Base-by-base conservation (phyloP, 2,797 vertebrate species). In the Leucoraja ocellata region DNA sequence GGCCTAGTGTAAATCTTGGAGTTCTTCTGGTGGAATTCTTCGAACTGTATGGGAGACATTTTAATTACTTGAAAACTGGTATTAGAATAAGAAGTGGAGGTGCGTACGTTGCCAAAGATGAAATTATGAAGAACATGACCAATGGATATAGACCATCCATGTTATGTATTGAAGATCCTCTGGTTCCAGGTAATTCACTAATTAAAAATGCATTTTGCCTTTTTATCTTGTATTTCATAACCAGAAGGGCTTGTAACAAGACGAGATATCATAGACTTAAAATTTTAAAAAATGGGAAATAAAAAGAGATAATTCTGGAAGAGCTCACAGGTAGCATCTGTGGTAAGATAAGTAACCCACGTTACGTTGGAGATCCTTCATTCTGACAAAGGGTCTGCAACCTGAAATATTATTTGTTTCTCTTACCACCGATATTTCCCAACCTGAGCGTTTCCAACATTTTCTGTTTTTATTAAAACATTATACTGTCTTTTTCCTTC, bases 11-110 rank as follows among this genome's bases (percentile, higher is more conserved):
- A 95, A 99, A 99, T 95, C 96, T 99, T 95, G 99, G 99, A 93
- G 97, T 98, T 96, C 97, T 99, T 96, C 97, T 99, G 79, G 98
- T 99, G 84, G 99, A 99, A 96, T 99, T 99, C 96, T 99, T 99
- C 94, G 99, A 99, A 97, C 96, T 99, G 93, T 99, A 99, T 76
- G 99, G 99, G 93, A 98, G 98, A 95, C 98, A 99, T 96, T 99
- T 99, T 96, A 99, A 99, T 97, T 99, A 99, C 97, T 96, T 99
- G 96, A 99, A 99, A 96, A 99, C 98, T 93, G 99, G 98, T 95
- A 99, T 99, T 95, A 97, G 98, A 94, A 98, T 99, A 95, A 98
- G 97, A 96, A 98, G 98, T 91, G 98, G 98, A 93, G 99, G 99
- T 74, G 97, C 98, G 94, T 99, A 99, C 95, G 96, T 99, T 93